phyloP scores from a whole-genome alignment of 2,113 vertebrate genomes.

The Platanista minor region DNA sequence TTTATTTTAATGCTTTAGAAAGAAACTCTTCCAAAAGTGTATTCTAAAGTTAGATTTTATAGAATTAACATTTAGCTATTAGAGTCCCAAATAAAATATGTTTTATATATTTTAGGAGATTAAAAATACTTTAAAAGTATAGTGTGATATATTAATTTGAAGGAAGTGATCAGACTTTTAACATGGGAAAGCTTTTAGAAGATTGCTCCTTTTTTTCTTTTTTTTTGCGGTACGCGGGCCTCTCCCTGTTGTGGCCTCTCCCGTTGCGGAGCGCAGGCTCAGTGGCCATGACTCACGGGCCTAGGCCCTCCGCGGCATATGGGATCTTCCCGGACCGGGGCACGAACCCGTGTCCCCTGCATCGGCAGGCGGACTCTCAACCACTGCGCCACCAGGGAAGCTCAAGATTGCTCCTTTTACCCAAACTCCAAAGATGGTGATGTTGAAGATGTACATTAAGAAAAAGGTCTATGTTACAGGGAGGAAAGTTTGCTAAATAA shows the following conservation, averaged over 20 bases:
- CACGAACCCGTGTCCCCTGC: too few relatives aligned
- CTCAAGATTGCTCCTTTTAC: background rate
- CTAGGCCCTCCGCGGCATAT: too few relatives aligned
- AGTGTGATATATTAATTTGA: background rate
- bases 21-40: background rate
- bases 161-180: constrained; percentile 12
- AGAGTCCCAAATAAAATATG: background rate
- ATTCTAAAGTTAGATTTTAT: background rate
- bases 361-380: too few relatives aligned
- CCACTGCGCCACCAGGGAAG: too few relatives aligned
- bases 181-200: background rate
- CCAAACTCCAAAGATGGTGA: background rate
- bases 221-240: too few relatives aligned
- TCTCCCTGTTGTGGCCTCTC: too few relatives aligned
- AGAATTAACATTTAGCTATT: constrained; percentile 15
- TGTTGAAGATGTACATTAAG: background rate
- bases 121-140: constrained; percentile 12
- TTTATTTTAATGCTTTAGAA: constrained; percentile 10
- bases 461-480: background rate
- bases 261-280: too few relatives aligned
- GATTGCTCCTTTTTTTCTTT: too few relatives aligned
- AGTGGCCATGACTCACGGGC: too few relatives aligned
- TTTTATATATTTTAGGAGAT: constrained; percentile 20
- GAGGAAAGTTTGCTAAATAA: background rate
- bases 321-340: too few relatives aligned